Base-by-base conservation (phyloP, 2,113 vertebrate species). In the Sinosuthora webbiana region DNA sequence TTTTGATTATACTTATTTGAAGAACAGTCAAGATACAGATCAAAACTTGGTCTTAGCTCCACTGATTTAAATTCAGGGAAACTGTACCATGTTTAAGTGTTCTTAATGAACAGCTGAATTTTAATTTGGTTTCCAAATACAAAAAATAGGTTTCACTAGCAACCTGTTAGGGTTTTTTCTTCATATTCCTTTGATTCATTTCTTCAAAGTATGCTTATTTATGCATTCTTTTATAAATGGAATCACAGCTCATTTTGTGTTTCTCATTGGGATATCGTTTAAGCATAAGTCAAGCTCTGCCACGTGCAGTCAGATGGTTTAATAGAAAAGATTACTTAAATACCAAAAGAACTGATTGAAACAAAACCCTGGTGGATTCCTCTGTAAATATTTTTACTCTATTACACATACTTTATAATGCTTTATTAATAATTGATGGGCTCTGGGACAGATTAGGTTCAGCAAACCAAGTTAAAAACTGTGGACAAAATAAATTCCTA, bases 281-380 rank as follows among this genome's bases (percentile, higher is more conserved):
- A 91, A 91, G 71, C 55, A 30, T 59, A 90, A 95, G 56, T 90
- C 84, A 90, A 84, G 42, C 3, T 67, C 52, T 94, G 56, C 20
- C n/a, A 80, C 1, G 0, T 59, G 84, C 15, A 68, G 45, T 94
- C 71, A 90, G 39, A 88, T 2, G 7, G 24, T 84, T 90, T 92
- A 93, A 95, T 74, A 86, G 67, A 74, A 83, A 87, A 69, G 50
- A 88, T 89, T 91, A 47, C 67, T 90, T 85, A 93, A 90, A 86
- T 71, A 67, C 47, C 8, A 75, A 70, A 93, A 93, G 41, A 90
- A 62, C 59, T 64, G 50, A 83, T 93, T 88, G 84, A 93, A 92
- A 71, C 33, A 86, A 92, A 94, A 8, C 59, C 47, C 68, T 59
- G 0, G 22, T 71, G 79, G 13, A 67, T 86, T 97, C 22, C 4